These are phyloP conservation scores for Tympanoctomys barrerae DNA, from an alignment of 2,797 vertebrate genomes.

Conservation along the genomic window DNA sequence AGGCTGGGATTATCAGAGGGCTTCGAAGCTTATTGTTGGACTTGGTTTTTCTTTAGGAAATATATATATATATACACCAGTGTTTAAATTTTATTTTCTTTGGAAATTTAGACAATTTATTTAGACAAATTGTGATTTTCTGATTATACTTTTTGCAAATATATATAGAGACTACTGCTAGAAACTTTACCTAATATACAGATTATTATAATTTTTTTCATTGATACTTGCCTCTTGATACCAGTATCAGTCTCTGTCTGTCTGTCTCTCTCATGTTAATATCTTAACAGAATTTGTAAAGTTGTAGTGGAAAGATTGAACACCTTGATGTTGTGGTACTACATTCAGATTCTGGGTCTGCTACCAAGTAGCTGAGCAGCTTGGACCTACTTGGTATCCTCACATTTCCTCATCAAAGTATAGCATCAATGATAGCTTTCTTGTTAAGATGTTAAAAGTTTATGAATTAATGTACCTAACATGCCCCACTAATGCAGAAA, in stretches of 20 bases:
- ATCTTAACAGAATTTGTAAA: not conserved
- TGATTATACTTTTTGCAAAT: not conserved
- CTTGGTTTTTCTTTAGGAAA: not conserved
- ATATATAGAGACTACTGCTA: not conserved
- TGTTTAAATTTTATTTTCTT: not conserved
- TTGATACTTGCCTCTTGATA: not conserved
- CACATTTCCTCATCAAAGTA: not conserved
- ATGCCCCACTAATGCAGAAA: not conserved
- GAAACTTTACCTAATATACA: not conserved
- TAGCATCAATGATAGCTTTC: not conserved
- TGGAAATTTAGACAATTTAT: no score
- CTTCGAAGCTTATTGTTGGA: not conserved
- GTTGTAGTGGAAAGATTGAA: not conserved
- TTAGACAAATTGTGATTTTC: not conserved
- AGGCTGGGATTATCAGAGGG: not conserved
- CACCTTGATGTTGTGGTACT: not conserved
- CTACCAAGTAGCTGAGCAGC: not conserved
- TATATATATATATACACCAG: not conserved
- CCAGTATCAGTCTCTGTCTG: not conserved
- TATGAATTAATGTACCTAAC: conserved; percentile 49
- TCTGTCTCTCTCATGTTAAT: not conserved
- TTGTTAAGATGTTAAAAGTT: not conserved
- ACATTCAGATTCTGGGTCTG: conserved; percentile 42
- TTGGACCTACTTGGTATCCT: not conserved
- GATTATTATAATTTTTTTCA: not conserved